These are phyloP conservation scores for Lepidochrysops patricia DNA, from an alignment of 2,888 invertebrate genomes.

Conservation along the genomic window DNA sequence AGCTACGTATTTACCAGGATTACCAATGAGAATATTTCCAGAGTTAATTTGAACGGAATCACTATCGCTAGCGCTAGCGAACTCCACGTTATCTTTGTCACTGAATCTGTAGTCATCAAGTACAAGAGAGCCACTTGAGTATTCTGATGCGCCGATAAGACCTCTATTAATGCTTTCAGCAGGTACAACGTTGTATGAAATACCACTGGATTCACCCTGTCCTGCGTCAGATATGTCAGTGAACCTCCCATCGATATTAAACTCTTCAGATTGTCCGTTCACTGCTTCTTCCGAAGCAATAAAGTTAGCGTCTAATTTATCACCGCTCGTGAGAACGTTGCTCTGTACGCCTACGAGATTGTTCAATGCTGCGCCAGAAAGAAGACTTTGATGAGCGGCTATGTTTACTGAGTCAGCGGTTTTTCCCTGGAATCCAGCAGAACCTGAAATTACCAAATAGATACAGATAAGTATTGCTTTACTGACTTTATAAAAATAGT, in stretches of 20 bases:
- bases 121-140: slow-evolving; percentile 55
- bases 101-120: slow-evolving; percentile 54
- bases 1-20: slow-evolving; percentile 21
- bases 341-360: slow-evolving; percentile 64
- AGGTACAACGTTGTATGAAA: slow-evolving; percentile 26
- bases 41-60: slow-evolving; percentile 1
- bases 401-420: slow-evolving; percentile 64
- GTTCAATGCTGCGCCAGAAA: slow-evolving; percentile 58
- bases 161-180: slow-evolving; percentile 35
- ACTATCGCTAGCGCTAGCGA: not conserved
- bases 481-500: too few species aligned
- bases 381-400: slow-evolving; percentile 62
- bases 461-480: not conserved
- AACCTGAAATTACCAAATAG: slow-evolving; percentile 37
- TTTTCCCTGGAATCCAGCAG: slow-evolving; percentile 60
- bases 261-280: slow-evolving; percentile 25
- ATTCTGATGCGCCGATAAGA: slow-evolving; percentile 49
- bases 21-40: not conserved
- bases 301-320: slow-evolving; percentile 53
- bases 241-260: slow-evolving; percentile 20
- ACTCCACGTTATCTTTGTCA: slow-evolving; percentile 2
- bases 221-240: slow-evolving; percentile 20
- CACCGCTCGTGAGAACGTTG: slow-evolving; percentile 46
- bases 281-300: slow-evolving; percentile 55
- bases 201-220: slow-evolving; percentile 26